Evolutionary conservation across 2,113 vertebrate genomes (phyloP).

Genomic region (Alethe castanea): DNA sequence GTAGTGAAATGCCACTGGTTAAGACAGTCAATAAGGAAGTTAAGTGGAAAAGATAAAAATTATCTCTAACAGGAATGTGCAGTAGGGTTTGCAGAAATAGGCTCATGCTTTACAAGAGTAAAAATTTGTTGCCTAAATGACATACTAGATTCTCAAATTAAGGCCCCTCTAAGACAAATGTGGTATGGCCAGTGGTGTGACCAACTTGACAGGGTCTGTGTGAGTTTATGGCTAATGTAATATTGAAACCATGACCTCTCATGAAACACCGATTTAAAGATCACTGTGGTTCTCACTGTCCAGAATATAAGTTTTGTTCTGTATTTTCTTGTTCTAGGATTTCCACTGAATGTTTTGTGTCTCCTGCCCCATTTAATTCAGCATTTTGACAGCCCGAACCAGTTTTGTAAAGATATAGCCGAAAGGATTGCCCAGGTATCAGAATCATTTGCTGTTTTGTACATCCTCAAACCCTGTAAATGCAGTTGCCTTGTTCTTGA

Average conservation of each 20-base stretch:
- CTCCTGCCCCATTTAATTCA: conserved; percentile 96
- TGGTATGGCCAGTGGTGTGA: neutral
- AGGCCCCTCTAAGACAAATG: neutral
- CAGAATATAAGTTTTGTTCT: neutral
- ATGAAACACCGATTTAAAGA: neutral
- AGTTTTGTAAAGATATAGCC: conserved; percentile 96
- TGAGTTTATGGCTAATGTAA: neutral
- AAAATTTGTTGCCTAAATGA: neutral
- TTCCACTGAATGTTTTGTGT: conserved; percentile 95
- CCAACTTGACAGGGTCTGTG: neutral
- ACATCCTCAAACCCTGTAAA: neutral
- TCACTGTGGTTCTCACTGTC: neutral
- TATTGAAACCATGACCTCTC: neutral
- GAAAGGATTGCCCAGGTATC: conserved; percentile 96
- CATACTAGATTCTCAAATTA: neutral
- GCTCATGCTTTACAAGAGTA: neutral
- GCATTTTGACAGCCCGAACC: conserved; percentile 91
- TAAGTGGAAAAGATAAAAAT: neutral
- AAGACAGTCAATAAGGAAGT: neutral
- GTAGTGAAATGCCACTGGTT: neutral
- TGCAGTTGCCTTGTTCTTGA: conserved; percentile 3
- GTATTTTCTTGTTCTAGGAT: conserved; percentile 77
- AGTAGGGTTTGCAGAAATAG: neutral
- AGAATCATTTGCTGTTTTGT: neutral
- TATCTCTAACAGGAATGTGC: neutral